phyloP scores from a whole-genome alignment of 2,888 invertebrate species.

The Hirtodrosophila confusa region DNA sequence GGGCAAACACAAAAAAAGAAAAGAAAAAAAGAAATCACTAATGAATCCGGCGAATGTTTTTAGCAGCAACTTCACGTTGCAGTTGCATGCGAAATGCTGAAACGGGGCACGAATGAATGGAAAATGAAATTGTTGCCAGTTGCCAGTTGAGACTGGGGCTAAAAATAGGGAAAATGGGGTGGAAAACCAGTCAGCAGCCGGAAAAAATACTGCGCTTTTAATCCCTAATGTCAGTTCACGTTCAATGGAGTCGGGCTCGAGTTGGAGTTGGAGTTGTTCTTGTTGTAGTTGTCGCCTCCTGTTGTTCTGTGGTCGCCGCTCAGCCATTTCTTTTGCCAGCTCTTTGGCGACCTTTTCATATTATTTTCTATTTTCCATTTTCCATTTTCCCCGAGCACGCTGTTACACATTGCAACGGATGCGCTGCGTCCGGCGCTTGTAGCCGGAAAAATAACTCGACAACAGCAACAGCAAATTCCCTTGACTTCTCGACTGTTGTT shows the following conservation, averaged over 20 bases:
- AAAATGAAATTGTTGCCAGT: slow-evolving; percentile 63
- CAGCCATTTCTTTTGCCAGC: slow-evolving; percentile 50
- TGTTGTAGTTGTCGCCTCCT: slow-evolving; percentile 12
- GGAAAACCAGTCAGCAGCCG: slow-evolving; percentile 17
- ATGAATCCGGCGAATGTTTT: slow-evolving; percentile 70
- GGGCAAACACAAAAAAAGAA: slow-evolving; percentile 15
- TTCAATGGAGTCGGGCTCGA: slow-evolving; percentile 68
- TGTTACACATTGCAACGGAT: slow-evolving; percentile 59
- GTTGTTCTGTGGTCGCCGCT: slow-evolving; percentile 44
- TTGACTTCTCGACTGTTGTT: slow-evolving; percentile 47
- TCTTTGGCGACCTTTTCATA: slow-evolving; percentile 62
- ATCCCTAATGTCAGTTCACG: slow-evolving; percentile 78
- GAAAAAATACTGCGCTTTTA: slow-evolving; percentile 65
- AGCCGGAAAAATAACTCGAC: slow-evolving; percentile 68
- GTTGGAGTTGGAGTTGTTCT: slow-evolving; percentile 10
- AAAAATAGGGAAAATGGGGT: neutral
- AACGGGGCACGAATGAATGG: slow-evolving; percentile 53
- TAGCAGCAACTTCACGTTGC: slow-evolving; percentile 63
- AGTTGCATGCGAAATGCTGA: slow-evolving; percentile 56
- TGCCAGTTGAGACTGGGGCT: neutral
- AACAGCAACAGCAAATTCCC: slow-evolving; percentile 53
- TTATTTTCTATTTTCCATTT: slow-evolving; percentile 38
- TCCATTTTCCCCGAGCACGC: slow-evolving; percentile 8
- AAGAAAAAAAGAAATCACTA: slow-evolving; percentile 58
- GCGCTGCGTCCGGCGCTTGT: slow-evolving; percentile 56